Evolutionary conservation across 2,888 invertebrate genomes (phyloP), one percentile per base, ranked within the genome.

Genomic region (Dioctria linearis): DNA sequence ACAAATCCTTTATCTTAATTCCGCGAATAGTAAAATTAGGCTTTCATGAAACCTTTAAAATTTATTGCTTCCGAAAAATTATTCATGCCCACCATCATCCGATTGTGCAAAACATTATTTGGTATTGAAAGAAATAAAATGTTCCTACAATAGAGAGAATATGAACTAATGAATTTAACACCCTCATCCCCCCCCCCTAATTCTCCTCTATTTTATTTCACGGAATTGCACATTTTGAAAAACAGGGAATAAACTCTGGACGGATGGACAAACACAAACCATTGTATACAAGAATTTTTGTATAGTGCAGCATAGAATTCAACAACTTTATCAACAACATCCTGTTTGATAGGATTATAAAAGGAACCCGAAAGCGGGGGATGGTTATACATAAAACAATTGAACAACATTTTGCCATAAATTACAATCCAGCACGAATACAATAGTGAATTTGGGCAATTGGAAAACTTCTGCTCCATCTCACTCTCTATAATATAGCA

Each of bases 251-350:
- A 76, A 75, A 76, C 61, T 63, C 25, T 25, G 25, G 25, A 25
- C 25, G 25, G 25, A 25, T 25, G 76, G 63, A 46, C 63, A 49
- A 59, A 6, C n/a, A 25, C 25, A 59, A 57, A 57, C 76, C 66
- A 66, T 43, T 66, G 66, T 43, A 37, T 43, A 6, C 37, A 1
- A 25, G 25, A 11, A 73, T 57, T 73, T 57, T 73, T 73, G 73
- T 59, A 25, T 25, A 73, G 73, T 57, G 57, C 40, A 5, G 25
- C 43, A 63, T 39, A 76, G 25, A 25, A 76, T 76, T 63, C 39
- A 63, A 63, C 46, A 76, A 76, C 63, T 63, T 76, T 76, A 76
- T 76, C 63, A 76, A 63, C 76, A 76, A 63, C 54, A 63, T 63
- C 46, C 76, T 76, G 54, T 61, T 49, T 76, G 73, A 73, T 73